Conservation (phyloP, 2,113 vertebrate species). For the Ranitomeya imitator region DNA sequence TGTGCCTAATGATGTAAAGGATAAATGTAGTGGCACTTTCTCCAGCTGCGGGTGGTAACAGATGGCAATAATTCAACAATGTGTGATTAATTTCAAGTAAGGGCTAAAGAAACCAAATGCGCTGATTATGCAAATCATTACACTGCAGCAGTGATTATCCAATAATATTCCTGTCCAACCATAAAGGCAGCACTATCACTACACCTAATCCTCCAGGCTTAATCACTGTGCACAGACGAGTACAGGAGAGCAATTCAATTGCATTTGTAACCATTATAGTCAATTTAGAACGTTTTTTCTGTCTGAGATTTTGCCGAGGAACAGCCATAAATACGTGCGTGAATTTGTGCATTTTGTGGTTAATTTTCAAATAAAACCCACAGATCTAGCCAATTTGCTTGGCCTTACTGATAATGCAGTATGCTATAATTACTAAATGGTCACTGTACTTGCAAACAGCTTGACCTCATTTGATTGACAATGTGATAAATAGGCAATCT, state of each 20-base stretch:
- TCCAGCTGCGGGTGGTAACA: slow-evolving; percentile 35
- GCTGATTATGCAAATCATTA: slow-evolving; percentile 48
- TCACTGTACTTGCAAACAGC: no score
- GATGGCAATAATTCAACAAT: slow-evolving; percentile 39
- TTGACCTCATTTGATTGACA: no score
- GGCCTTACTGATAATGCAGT: not conserved
- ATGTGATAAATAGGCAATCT: no score
- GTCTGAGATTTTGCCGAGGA: not conserved
- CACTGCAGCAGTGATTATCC: slow-evolving; percentile 43
- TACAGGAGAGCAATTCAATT: slow-evolving; percentile 72
- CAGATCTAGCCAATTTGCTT: not conserved
- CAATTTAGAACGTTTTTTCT: slow-evolving; percentile 60
- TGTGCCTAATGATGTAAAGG: not conserved
- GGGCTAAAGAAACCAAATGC: slow-evolving; percentile 36
- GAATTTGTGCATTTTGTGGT: not conserved
- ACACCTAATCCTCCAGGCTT: slow-evolving; percentile 65
- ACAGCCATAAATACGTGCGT: not conserved
- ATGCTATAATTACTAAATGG: not conserved
- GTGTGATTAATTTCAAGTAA: slow-evolving; percentile 40
- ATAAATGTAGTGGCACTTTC: slow-evolving; percentile 30
- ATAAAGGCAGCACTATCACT: slow-evolving; percentile 56
- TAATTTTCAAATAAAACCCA: not conserved
- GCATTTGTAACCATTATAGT: slow-evolving; percentile 65
- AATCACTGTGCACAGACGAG: slow-evolving; percentile 70
- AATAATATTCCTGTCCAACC: slow-evolving; percentile 55